A percentile compares a stretch with the other conserved stretches of the same genome.
Evolutionary conservation across 1,140 invertebrate genomes (phyloP).

Genomic region (Lutraria rhynchaena): DNA sequence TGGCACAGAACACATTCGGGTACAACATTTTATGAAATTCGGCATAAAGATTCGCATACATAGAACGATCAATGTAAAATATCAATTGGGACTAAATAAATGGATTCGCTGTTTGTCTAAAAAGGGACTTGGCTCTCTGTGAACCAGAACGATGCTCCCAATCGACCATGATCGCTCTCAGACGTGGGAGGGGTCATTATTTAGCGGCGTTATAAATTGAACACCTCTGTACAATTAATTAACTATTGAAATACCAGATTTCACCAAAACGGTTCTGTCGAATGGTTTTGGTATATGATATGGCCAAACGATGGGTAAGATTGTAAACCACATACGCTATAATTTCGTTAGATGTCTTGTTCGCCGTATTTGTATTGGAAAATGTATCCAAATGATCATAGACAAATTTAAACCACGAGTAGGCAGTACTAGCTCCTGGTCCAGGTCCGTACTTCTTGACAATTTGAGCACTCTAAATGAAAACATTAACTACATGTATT

Average conservation of each 20-base stretch:
- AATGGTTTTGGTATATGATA: neutral
- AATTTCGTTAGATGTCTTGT: constrained; percentile 47
- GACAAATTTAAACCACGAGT: constrained; percentile 59
- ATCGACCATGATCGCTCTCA: neutral
- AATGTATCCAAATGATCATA: constrained; percentile 59
- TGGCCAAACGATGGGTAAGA: neutral
- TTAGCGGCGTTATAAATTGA: neutral
- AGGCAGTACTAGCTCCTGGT: constrained; percentile 38
- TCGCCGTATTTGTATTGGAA: constrained; percentile 57
- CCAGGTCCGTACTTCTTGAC: too few species aligned
- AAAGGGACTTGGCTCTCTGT: too few species aligned
- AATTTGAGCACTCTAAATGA: too few species aligned
- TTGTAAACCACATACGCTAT: constrained; percentile 51
- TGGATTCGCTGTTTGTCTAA: neutral
- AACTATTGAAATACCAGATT: neutral
- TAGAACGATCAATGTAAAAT: neutral
- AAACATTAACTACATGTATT: too few species aligned
- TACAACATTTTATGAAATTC: neutral
- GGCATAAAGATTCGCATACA: neutral
- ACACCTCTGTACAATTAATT: neutral
- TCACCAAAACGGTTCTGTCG: neutral
- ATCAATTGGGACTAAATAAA: neutral
- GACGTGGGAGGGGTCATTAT: too few species aligned
- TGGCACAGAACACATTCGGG: too few species aligned
- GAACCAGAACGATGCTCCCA: too few species aligned